Percentiles rank a stretch among this genome's conserved stretches.
These are phyloP conservation scores for Philotrypesis tridentata DNA, from an alignment of 1,140 invertebrate genomes.

Conservation along the genomic window DNA sequence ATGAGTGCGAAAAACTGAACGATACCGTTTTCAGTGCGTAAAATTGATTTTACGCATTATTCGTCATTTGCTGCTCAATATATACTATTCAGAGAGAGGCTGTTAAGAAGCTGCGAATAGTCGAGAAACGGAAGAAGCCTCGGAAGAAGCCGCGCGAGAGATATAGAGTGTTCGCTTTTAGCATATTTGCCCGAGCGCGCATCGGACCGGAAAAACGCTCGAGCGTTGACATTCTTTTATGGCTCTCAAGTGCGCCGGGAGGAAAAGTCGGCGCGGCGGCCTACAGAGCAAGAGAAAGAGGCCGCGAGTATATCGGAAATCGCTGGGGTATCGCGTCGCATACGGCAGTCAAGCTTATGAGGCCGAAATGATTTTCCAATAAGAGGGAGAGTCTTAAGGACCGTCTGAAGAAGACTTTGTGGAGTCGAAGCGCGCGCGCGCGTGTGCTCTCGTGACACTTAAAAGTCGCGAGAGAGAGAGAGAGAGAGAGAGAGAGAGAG, in stretches of 20 bases:
- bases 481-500: too few species aligned
- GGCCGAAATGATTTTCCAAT: slow-evolving; percentile 60
- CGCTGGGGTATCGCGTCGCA: slow-evolving; percentile 42
- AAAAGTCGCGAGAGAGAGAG: not conserved
- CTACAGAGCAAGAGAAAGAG: not conserved
- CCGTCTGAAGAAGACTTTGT: slow-evolving; percentile 21
- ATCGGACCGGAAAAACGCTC: slow-evolving; percentile 6
- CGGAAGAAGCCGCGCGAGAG: not conserved
- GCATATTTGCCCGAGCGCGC: not conserved
- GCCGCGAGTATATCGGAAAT: slow-evolving; percentile 50
- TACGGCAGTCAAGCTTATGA: slow-evolving; percentile 36
- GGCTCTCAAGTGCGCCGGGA: not conserved
- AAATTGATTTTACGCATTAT: too few species aligned
- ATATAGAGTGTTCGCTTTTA: not conserved
- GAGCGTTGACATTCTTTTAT: slow-evolving; percentile 7
- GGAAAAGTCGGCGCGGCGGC: not conserved
- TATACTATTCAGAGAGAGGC: too few species aligned
- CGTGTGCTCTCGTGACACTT: not conserved
- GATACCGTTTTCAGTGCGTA: too few species aligned
- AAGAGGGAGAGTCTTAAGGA: slow-evolving; percentile 35
- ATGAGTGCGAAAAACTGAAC: too few species aligned
- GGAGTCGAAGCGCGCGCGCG: not conserved
- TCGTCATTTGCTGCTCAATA: too few species aligned
- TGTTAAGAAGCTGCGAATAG: slow-evolving; percentile 17
- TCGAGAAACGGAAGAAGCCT: slow-evolving; percentile 1